Evolutionary conservation across 2,888 invertebrate species (phyloP), one percentile per base, ranked within the genome.

Genomic region (Hoplodrina ambigua): DNA sequence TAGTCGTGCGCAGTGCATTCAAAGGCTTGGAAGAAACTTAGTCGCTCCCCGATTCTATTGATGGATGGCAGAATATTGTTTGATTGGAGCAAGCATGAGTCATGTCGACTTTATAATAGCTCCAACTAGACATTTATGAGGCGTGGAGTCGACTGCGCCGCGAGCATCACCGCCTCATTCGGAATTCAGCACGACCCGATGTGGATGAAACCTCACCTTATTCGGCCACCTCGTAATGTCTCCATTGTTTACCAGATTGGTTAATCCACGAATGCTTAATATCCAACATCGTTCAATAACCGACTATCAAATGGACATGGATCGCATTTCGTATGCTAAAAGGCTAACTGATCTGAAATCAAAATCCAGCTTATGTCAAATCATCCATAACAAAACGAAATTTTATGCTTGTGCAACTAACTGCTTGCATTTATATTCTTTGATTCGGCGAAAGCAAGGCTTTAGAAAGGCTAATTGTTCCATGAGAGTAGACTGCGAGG

Each of bases 181-280:
- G 84, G 89, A 95, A 95, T 95, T 94, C 94, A 93, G 90, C 90
- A 90, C 92, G 89, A 91, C 89, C 81, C 90, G 85, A 89, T 88
- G 84, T 88, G 87, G 88, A 87, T 90, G 88, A 90, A 92, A 92
- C 92, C 89, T 90, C 86, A 85, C 95, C 94, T 91, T 95, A 94
- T 94, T 89, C 90, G 94, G 92, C 83, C 85, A 90, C 87, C 87
- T 90, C 86, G 88, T 94, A 94, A 95, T 94, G 94, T 94, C 90
- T 93, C 93, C 90, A 95, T 95, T 96, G 95, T 95, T 92, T 87
- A 90, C 90, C 86, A 83, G 86, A 88, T 91, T 91, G 90, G 91
- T 87, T 91, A 89, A 92, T 91, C 87, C 88, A 83, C 83, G 82
- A 89, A 88, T 88, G 87, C 86, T 87, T 87, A 82, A 79, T 82